These are phyloP conservation scores for Pseudonaja textilis DNA, from an alignment of 2,113 vertebrate genomes.

Conservation along the genomic window DNA sequence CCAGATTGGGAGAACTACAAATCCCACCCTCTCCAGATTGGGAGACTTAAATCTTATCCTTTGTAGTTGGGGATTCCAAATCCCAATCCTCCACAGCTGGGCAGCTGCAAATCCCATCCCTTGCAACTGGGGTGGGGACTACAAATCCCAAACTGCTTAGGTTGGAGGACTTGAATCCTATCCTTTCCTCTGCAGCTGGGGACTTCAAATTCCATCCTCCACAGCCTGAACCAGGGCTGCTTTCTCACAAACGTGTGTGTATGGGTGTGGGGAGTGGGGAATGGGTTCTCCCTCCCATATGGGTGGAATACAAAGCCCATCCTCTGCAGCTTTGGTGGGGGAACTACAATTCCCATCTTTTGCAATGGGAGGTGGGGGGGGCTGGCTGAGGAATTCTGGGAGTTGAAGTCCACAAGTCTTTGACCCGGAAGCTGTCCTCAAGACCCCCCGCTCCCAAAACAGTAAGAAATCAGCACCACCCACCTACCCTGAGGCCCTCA, in stretches of 20 bases:
- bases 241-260: background rate
- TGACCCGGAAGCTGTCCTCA: slow-evolving; percentile 85
- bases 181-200: background rate
- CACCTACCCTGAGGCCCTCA: background rate
- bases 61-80: background rate
- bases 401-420: background rate
- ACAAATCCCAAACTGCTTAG: background rate
- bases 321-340: no score
- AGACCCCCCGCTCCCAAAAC: no score
- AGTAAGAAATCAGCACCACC: slow-evolving; percentile 60
- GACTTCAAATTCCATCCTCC: background rate
- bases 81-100: background rate
- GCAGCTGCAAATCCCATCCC: no score
- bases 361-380: no score
- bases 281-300: no score
- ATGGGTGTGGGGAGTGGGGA: fast-evolving
- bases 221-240: no score
- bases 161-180: no score
- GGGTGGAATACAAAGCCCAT: no score
- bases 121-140: background rate
- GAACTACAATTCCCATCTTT: no score
- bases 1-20: background rate
- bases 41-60: no score
- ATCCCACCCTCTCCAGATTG: background rate
- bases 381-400: background rate